Conservation (phyloP, 2,888 invertebrate genomes). For the Malthinus seriepunctatus region DNA sequence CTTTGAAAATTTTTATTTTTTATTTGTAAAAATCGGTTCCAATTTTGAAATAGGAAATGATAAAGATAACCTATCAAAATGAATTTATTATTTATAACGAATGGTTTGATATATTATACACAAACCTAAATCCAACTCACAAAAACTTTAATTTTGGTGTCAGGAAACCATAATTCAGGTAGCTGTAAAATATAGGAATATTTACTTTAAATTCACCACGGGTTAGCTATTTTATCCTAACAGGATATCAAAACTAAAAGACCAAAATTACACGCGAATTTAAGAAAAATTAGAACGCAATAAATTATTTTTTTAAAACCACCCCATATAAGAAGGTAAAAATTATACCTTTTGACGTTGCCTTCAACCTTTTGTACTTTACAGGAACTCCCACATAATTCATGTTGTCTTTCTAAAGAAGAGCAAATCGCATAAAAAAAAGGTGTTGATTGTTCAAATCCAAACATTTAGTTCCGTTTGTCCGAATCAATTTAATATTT, state of each 20-base stretch:
- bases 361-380: slow-evolving; percentile 3
- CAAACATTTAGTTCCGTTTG: background rate
- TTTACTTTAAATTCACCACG: slow-evolving; percentile 33
- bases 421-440: background rate
- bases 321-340: background rate
- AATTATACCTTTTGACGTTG: slow-evolving; percentile 6
- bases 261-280: slow-evolving; percentile 17
- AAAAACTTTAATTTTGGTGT: background rate
- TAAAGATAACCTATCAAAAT: too few relatives aligned
- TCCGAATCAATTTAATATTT: background rate
- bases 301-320: slow-evolving; percentile 13
- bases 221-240: slow-evolving; percentile 14
- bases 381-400: slow-evolving; percentile 32
- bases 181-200: slow-evolving; percentile 20
- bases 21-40: too few relatives aligned
- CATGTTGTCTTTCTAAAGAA: slow-evolving; percentile 7
- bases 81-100: too few relatives aligned
- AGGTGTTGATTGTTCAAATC: slow-evolving; percentile 11
- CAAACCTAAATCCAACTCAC: too few relatives aligned
- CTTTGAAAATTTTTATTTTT: too few relatives aligned
- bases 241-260: slow-evolving; percentile 28
- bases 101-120: too few relatives aligned
- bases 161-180: slow-evolving; percentile 32
- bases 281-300: slow-evolving; percentile 12
- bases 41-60: too few relatives aligned